phyloP scores from a whole-genome alignment of 2,888 invertebrate species.

The Chloromyia formosa region DNA sequence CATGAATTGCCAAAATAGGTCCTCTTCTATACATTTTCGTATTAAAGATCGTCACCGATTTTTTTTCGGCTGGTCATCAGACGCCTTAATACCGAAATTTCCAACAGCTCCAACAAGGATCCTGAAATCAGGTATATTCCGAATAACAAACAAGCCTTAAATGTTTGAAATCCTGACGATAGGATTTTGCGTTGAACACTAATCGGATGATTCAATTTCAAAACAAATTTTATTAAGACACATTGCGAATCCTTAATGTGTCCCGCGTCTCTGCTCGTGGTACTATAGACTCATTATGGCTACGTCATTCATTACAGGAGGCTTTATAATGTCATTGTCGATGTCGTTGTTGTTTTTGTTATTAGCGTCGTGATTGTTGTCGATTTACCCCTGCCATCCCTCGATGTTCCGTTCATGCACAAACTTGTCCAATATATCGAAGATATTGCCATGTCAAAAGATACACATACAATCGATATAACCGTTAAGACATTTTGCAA shows the following conservation, averaged over 20 bases:
- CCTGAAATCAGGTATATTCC: not conserved
- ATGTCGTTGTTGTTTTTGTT: not conserved
- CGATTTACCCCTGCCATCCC: too few relatives aligned
- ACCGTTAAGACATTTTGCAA: conserved; percentile 7
- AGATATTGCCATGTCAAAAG: conserved; percentile 1
- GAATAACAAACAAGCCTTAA: conserved; percentile 11
- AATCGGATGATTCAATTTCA: conserved; percentile 45
- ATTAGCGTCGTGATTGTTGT: not conserved
- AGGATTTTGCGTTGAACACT: conserved; percentile 40
- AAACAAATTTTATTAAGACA: conserved; percentile 43
- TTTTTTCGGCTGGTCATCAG: too few relatives aligned
- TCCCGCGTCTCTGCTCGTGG: conserved; percentile 3
- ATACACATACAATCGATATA: conserved; percentile 14
- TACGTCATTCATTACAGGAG: conserved; percentile 47
- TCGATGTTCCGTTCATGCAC: too few relatives aligned
- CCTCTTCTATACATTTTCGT: too few relatives aligned
- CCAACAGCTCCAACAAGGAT: too few relatives aligned
- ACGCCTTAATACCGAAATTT: too few relatives aligned
- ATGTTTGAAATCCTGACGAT: conserved; percentile 42
- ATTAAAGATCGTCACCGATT: too few relatives aligned
- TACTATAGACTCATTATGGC: conserved; percentile 43
- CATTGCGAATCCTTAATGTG: conserved; percentile 33
- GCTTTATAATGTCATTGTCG: conserved; percentile 31
- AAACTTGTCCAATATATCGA: conserved; percentile 3
- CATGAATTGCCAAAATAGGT: too few relatives aligned